Conservation (phyloP, 2,888 invertebrate genomes). For the Apotomis turbidana region DNA sequence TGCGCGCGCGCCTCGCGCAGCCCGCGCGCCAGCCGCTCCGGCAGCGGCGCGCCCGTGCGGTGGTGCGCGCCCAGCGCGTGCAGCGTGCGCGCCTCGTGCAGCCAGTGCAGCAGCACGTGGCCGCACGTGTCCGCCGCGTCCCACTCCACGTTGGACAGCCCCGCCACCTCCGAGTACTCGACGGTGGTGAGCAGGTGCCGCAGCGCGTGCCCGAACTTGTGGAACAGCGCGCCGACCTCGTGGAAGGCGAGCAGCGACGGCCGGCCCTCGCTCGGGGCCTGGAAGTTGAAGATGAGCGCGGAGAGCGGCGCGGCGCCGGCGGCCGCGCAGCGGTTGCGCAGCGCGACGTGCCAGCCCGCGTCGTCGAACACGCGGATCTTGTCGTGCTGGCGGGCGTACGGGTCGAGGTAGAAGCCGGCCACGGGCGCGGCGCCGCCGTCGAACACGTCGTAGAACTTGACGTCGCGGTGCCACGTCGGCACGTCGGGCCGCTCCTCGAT, state of each 20-base stretch:
- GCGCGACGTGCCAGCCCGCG: conserved; percentile 91
- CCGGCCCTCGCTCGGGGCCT: conserved; percentile 84
- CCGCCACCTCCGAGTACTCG: conserved; percentile 92
- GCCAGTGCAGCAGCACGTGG: conserved; percentile 92
- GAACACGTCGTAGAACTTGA: conserved; percentile 91
- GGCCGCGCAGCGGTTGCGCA: conserved; percentile 88
- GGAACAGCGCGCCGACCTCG: conserved; percentile 90
- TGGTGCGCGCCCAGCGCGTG: conserved; percentile 89
- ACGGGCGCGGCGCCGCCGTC: conserved; percentile 87
- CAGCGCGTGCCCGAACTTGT: conserved; percentile 93
- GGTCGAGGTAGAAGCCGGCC: conserved; percentile 94
- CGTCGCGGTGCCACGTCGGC: conserved; percentile 93
- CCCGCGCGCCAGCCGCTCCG: conserved; percentile 86
- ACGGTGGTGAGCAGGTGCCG: conserved; percentile 93
- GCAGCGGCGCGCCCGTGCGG: conserved; percentile 88
- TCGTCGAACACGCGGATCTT: conserved; percentile 85
- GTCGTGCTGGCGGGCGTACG: conserved; percentile 87
- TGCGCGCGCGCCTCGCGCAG: conserved; percentile 87
- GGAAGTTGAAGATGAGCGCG: conserved; percentile 93
- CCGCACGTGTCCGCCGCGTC: conserved; percentile 94
- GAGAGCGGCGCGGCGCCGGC: conserved; percentile 88
- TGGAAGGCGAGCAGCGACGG: conserved; percentile 89
- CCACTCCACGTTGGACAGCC: conserved; percentile 95
- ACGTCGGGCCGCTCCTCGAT: conserved; percentile 86
- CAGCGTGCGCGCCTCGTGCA: conserved; percentile 86